Evolutionary conservation across 2,888 invertebrate genomes (phyloP), one percentile per base, ranked within the genome.

Genomic region (Stratiomys singularior): DNA sequence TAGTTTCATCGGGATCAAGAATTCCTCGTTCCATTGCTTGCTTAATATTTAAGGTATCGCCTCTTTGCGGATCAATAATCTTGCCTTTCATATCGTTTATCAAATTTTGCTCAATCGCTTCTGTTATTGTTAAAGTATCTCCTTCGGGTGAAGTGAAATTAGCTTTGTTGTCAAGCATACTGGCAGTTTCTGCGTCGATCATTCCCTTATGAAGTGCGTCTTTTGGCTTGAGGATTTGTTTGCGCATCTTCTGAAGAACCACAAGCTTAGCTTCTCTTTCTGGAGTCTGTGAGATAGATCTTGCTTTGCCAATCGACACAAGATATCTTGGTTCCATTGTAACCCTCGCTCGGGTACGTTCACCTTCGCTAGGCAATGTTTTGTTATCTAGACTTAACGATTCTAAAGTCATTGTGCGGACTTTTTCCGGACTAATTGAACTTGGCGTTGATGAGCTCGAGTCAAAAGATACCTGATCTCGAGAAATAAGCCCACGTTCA

Each of bases 1-100:
- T 93, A 69, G 92, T 92, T 78, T 92, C 93, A 81, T 92, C 91
- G 1, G 92, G 90, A 88, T 96, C 95, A 79, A 96, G 86, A 80
- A 97, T 90, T 77, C 96, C 96, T 80, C 94, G 90, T 72, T 92
- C 90, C 37, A 98, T 89, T 0, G 98, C 98, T 87, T 96, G 93
- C 78, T 92, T 91, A 77, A 99, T 93, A 11, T 92, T 93, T 13
- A 98, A 84, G 11, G 92, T 86, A 81, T 96, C 93, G 69, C 96
- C 94, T 79, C 93, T 91, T 83, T 94, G 92, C 1, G 94, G 94
- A 88, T 99, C 97, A 4, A 92, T 88, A 79, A 98, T 93, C 81
- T 91, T 90, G 27, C 97, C 97, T 66, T 89, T 89, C 71, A 90
- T 90, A 66, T 93, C 93, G 85, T 94, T 91, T 69, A 97, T 88